These are phyloP conservation scores for Scartelaos histophorus DNA, from an alignment of 2,113 vertebrate species.

Conservation along the genomic window DNA sequence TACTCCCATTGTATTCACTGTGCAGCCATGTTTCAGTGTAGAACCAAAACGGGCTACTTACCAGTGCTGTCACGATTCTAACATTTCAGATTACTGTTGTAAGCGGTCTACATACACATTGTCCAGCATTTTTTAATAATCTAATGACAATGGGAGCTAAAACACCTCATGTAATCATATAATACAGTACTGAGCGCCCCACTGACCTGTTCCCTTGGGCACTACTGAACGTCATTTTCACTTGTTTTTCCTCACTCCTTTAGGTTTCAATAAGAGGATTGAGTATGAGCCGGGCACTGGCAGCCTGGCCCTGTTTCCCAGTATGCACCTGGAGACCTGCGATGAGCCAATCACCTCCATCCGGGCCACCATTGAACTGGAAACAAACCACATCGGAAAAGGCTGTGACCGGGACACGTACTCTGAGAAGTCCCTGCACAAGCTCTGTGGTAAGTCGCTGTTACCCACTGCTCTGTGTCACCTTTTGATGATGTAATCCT, in stretches of 20 bases:
- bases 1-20: neutral
- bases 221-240: constrained; percentile 17
- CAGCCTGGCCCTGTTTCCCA: constrained; percentile 88
- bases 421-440: constrained; percentile 95
- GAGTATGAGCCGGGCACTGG: constrained; percentile 97
- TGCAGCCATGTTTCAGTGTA: constrained; percentile 35
- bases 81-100: too few relatives aligned
- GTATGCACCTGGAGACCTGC: constrained; percentile 91
- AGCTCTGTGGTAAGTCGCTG: constrained; percentile 86
- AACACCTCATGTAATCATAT: constrained; percentile 16
- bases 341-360: constrained; percentile 89
- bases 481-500: neutral
- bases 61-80: neutral
- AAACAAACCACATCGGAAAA: constrained; percentile 96
- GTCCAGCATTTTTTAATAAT: constrained; percentile 6
- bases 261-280: constrained; percentile 92
- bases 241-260: constrained; percentile 3
- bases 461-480: neutral
- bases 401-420: constrained; percentile 98
- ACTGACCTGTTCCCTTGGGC: constrained; percentile 10
- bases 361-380: constrained; percentile 85
- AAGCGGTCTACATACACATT: neutral
- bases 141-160: constrained; percentile 21
- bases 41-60: neutral
- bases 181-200: constrained; percentile 20